phyloP scores from a whole-genome alignment of 1,140 invertebrate species.

The Trachymyrmex cornetzi region DNA sequence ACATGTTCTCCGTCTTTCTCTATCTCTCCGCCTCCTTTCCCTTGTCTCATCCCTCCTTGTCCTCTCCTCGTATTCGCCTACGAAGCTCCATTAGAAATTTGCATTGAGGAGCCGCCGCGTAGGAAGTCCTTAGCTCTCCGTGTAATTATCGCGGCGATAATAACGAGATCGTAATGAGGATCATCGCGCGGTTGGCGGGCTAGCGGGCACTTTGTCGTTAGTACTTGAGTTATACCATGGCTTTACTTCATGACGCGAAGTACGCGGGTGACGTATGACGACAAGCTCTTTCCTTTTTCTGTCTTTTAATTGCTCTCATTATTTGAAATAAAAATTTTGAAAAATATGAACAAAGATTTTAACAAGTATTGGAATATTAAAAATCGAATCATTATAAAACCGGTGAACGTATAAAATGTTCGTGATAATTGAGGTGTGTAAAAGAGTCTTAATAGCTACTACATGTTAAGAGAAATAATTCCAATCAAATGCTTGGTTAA shows the following conservation, averaged over 20 bases:
- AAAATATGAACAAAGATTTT: background rate
- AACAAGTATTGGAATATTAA: too few species aligned
- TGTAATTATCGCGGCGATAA: constrained; percentile 57
- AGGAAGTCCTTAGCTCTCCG: constrained; percentile 51
- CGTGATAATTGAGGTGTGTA: background rate
- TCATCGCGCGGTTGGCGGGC: constrained; percentile 34
- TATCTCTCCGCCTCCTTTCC: constrained; percentile 6
- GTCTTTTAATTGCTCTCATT: background rate
- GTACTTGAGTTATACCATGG: constrained; percentile 13
- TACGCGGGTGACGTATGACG: background rate
- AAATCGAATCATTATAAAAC: background rate
- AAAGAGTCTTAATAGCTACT: too few species aligned
- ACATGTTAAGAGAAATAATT: too few species aligned
- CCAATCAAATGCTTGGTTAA: too few species aligned
- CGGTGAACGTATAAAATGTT: background rate
- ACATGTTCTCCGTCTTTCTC: background rate
- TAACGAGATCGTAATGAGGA: constrained; percentile 58
- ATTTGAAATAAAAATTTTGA: background rate
- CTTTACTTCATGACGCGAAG: background rate
- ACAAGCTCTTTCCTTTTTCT: background rate
- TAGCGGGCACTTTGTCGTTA: constrained; percentile 23
- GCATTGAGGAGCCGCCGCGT: constrained; percentile 53
- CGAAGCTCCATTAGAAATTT: constrained; percentile 55
- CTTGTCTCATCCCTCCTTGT: background rate
- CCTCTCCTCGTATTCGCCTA: constrained; percentile 14